Percentiles rank a stretch among this genome's conserved stretches.
These are phyloP conservation scores for Dicaeum eximium DNA, from an alignment of 2,113 vertebrate genomes.

Conservation along the genomic window DNA sequence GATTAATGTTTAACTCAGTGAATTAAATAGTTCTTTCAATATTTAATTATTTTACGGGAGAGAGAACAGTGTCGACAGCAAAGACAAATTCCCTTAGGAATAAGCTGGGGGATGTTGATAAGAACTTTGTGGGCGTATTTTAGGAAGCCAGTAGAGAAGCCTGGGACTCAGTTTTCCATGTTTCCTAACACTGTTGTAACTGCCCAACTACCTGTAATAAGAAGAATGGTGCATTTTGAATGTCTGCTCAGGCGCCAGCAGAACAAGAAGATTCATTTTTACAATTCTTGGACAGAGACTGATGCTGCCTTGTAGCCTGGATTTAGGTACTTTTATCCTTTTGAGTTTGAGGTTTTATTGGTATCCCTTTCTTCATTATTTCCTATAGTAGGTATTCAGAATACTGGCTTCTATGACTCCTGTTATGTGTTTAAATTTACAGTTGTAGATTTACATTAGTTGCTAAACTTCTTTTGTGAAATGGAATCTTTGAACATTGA, in stretches of 20 bases:
- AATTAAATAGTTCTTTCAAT: constrained; percentile 61
- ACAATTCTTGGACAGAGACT: not conserved
- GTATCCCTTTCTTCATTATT: not conserved
- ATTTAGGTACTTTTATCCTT: constrained; percentile 30
- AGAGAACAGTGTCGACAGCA: not conserved
- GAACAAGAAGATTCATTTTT: not conserved
- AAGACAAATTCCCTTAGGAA: not conserved
- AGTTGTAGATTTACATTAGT: not conserved
- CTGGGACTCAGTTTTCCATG: not conserved
- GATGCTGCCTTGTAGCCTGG: not conserved
- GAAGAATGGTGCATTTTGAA: not conserved
- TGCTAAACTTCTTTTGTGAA: not conserved
- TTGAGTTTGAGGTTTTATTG: not conserved
- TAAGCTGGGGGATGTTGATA: not conserved
- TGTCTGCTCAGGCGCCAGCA: not conserved
- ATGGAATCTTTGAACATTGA: not conserved
- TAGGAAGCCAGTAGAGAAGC: not conserved
- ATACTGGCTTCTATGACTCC: not conserved
- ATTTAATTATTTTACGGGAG: constrained; percentile 45
- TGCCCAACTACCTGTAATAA: not conserved
- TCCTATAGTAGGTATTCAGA: not conserved
- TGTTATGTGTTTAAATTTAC: not conserved
- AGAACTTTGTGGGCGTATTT: not conserved
- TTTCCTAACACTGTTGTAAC: not conserved
- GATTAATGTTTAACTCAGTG: constrained; percentile 61